Evolutionary conservation across 2,113 vertebrate genomes (phyloP), one percentile per base, ranked within the genome.

Genomic region (Tonatia bakeri): DNA sequence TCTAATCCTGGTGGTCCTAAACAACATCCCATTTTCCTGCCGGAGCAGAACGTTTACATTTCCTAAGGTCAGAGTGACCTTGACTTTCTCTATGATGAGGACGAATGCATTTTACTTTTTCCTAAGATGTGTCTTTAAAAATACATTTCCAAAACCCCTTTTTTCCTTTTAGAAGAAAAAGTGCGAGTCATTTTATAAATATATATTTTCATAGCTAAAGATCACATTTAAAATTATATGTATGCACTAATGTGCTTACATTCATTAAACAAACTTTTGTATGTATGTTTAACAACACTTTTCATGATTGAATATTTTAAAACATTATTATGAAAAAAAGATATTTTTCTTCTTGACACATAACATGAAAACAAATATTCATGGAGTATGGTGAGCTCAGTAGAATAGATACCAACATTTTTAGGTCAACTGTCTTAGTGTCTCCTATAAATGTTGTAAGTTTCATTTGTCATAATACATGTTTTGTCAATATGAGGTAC

Each of bases 231-330:
- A 94, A 67, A 85, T 38, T 80, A 26, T 56, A 47, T 22, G 15
- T 40, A 43, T 65, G 8, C 17, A 93, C 7, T 36, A 69, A 80
- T 52, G 0, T n/a, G 4, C 9, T 79, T 36, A 15, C 3, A 50
- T 69, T 95, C n/a, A 81, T 81, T 93, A 93, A 69, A 54, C 11
- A 43, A 84, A 84, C 3, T 52, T 80, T 81, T 93, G 7, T 50
- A 2, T 80, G 36, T 79, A 47, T 64, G 20, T 43, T 92, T 87
- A 47, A 38, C 28, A 72, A 82, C 15, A 82, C 11, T 28, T 90
- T 82, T 73, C 36, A 85, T 82, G 20, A 87, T 52, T 5, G 87
- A 69, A 45, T 93, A 93, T 54, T 96, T 84, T 67, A 61, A 94
- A 97, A 80, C 22, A 64, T 92, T 72, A 87, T 5, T 15, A 77